Conservation (phyloP, 2,888 invertebrate genomes). For the Drosophila vallismaia region DNA sequence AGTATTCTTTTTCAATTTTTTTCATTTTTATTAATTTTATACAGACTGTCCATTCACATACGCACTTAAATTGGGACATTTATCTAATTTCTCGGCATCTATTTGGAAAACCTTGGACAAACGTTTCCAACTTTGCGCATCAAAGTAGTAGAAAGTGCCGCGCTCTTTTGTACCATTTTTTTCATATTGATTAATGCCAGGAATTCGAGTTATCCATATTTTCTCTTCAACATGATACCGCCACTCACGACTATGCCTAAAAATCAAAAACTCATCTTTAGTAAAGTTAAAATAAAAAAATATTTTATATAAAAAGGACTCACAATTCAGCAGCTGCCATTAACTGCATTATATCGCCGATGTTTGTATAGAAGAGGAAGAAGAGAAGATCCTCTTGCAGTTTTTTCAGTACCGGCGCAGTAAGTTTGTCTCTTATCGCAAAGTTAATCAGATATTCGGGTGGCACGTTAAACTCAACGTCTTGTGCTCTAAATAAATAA, state of each 20-base stretch:
- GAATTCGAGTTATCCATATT: conserved; percentile 99
- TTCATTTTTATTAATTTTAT: conserved; percentile 84
- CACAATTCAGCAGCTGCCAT: conserved; percentile 98
- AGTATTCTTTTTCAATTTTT: conserved; percentile 78
- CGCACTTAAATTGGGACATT: conserved; percentile 84
- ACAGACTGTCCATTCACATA: conserved; percentile 85
- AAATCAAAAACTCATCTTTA: conserved; percentile 1
- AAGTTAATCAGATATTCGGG: conserved; percentile 99
- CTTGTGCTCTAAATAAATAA: conserved; percentile 91
- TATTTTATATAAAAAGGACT: conserved; percentile 83
- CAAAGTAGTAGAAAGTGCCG: conserved; percentile 99
- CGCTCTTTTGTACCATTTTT: conserved; percentile 98
- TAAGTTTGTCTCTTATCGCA: conserved; percentile 97
- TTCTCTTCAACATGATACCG: conserved; percentile 99
- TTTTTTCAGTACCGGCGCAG: conserved; percentile 97
- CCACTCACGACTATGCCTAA: conserved; percentile 98
- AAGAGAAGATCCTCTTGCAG: conserved; percentile 99
- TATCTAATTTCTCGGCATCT: conserved; percentile 99
- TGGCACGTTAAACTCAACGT: conserved; percentile 99
- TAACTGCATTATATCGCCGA: conserved; percentile 98
- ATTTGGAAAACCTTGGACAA: conserved; percentile 99
- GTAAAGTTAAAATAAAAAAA: background rate
- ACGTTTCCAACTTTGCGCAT: conserved; percentile 99
- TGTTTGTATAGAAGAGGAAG: conserved; percentile 99
- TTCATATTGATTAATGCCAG: conserved; percentile 95